phyloP scores from a whole-genome alignment of 1,140 invertebrate species.

The Eciton burchellii region DNA sequence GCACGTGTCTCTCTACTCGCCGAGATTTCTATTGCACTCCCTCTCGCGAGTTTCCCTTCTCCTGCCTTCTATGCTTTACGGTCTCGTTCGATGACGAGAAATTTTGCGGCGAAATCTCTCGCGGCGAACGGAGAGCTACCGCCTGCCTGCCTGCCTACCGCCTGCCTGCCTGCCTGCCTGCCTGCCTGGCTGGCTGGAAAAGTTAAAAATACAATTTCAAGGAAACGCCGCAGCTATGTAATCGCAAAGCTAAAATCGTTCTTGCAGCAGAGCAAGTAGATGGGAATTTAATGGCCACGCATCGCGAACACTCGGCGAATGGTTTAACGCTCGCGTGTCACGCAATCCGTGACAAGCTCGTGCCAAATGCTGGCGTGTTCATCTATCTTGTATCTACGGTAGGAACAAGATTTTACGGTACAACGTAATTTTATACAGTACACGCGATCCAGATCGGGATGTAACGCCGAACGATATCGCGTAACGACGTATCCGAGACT shows the following conservation, averaged over 20 bases:
- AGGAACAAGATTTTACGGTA: slow-evolving; percentile 28
- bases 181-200: no score
- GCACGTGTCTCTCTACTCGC: slow-evolving; percentile 8
- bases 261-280: not conserved
- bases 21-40: slow-evolving; percentile 23
- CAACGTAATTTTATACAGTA: no score
- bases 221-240: not conserved
- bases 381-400: slow-evolving; percentile 10
- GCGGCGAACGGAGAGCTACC: not conserved
- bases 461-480: not conserved
- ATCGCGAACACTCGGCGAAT: slow-evolving; percentile 39
- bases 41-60: not conserved
- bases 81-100: no score
- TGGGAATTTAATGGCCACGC: slow-evolving; percentile 42
- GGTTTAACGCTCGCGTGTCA: slow-evolving; percentile 45
- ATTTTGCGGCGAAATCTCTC: not conserved
- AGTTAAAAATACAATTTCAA: not conserved
- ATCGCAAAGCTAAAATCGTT: not conserved
- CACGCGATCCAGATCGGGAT: no score
- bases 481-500: no score
- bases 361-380: slow-evolving; percentile 16
- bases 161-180: no score
- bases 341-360: slow-evolving; percentile 30
- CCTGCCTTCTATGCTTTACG: slow-evolving; percentile 22
- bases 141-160: no score